Conservation (phyloP, 2,797 vertebrate genomes). For the Anguilla anguilla region DNA sequence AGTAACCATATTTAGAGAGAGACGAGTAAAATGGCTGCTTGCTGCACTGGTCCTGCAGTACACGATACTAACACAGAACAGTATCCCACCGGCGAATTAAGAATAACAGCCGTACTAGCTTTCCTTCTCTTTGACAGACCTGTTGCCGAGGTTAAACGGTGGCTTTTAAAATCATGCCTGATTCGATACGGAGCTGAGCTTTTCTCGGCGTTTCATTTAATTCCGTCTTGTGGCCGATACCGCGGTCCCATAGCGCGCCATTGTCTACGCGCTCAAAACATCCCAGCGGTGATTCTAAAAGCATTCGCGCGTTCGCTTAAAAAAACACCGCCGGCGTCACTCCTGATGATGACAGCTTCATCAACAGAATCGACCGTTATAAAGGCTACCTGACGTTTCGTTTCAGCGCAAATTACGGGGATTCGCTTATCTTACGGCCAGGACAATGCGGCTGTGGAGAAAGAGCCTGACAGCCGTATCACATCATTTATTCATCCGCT, state of each 20-base stretch:
- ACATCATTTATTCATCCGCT: not conserved
- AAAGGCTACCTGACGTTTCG: not conserved
- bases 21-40: not conserved
- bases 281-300: not conserved
- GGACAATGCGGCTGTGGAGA: not conserved
- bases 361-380: not conserved
- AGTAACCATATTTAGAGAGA: not conserved
- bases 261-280: not conserved
- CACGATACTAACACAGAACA: not conserved
- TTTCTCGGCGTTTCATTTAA: not conserved
- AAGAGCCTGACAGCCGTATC: not conserved
- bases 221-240: not conserved
- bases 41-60: not conserved
- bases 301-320: not conserved
- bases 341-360: slow-evolving; percentile 6
- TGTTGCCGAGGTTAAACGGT: not conserved
- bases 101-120: not conserved
- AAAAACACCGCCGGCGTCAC: not conserved
- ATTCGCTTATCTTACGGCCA: not conserved
- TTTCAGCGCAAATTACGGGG: slow-evolving; percentile 14
- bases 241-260: not conserved
- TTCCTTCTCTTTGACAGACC: not conserved
- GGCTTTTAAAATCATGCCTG: not conserved
- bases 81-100: not conserved
- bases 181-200: not conserved